A percentile compares a stretch with the other conserved stretches of the same genome.
Evolutionary conservation across 2,797 vertebrate genomes (phyloP).

Genomic region (Macrochelys suwanniensis): DNA sequence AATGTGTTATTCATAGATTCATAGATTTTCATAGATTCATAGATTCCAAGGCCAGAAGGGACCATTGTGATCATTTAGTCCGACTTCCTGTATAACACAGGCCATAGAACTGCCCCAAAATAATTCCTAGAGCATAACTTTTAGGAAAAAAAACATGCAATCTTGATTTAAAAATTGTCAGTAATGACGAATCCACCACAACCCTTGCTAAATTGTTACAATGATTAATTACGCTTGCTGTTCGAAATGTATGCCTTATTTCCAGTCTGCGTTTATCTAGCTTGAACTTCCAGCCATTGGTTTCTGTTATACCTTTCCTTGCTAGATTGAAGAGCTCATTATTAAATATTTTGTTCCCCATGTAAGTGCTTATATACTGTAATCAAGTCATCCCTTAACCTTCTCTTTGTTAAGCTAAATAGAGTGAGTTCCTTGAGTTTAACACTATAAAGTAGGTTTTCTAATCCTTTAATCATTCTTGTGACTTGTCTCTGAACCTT

Average conservation of each 20-base stretch:
- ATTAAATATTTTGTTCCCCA: neutral
- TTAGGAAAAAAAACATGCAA: neutral
- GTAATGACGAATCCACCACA: neutral
- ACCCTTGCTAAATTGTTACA: neutral
- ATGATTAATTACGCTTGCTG: neutral
- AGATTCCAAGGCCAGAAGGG: neutral
- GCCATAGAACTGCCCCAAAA: neutral
- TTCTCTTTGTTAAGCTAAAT: neutral
- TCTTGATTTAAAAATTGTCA: neutral
- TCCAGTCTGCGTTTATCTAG: neutral
- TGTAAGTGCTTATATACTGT: neutral
- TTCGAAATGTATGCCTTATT: neutral
- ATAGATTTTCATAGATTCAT: no score
- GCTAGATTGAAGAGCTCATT: neutral
- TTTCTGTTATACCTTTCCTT: neutral
- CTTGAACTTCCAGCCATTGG: neutral
- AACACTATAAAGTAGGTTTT: neutral
- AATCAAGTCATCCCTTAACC: neutral
- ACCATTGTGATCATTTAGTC: neutral
- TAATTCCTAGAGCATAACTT: neutral
- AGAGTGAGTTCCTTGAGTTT: neutral
- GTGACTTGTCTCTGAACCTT: neutral
- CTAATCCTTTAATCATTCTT: neutral
- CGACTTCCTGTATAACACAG: neutral
- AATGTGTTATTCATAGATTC: neutral